Conservation (phyloP, 2,797 vertebrate species). For the Gambelia wislizenii region DNA sequence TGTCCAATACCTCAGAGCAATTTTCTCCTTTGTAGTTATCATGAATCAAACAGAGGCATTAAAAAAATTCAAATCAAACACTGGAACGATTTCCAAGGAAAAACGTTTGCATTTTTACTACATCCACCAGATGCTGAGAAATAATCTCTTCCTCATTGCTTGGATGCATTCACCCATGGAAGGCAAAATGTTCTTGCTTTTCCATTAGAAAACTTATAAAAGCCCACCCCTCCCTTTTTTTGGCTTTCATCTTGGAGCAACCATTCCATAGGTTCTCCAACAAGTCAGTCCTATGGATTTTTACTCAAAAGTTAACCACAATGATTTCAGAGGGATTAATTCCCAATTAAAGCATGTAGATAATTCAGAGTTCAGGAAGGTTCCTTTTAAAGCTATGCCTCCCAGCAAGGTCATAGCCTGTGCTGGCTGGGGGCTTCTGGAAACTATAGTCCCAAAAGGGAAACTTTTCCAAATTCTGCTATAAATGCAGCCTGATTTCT, state of each 20-base stretch:
- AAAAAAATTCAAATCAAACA: constrained; percentile 19
- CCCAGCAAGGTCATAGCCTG: too few species aligned
- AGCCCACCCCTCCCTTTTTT: neutral
- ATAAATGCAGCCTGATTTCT: neutral
- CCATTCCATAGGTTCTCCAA: constrained; percentile 4
- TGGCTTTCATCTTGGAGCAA: neutral
- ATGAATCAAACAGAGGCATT: constrained; percentile 33
- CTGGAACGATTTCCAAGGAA: constrained; percentile 23
- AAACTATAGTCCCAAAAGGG: too few species aligned
- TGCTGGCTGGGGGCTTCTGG: too few species aligned
- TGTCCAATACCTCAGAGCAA: constrained; percentile 17
- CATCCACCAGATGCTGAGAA: constrained; percentile 29
- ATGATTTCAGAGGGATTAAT: neutral
- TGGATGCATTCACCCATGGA: constrained; percentile 1
- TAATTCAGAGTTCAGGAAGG: too few species aligned
- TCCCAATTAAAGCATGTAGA: neutral
- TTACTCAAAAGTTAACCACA: neutral
- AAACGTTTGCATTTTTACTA: constrained; percentile 40
- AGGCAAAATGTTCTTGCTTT: constrained; percentile 14
- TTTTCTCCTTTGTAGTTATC: constrained; percentile 35
- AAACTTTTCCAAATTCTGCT: too few species aligned
- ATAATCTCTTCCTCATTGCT: constrained; percentile 39
- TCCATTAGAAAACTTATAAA: constrained; percentile 12
- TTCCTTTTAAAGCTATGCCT: too few species aligned
- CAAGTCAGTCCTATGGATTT: neutral